Evolutionary conservation across 2,113 vertebrate species (phyloP).

Genomic region (Trematocara marginatum): DNA sequence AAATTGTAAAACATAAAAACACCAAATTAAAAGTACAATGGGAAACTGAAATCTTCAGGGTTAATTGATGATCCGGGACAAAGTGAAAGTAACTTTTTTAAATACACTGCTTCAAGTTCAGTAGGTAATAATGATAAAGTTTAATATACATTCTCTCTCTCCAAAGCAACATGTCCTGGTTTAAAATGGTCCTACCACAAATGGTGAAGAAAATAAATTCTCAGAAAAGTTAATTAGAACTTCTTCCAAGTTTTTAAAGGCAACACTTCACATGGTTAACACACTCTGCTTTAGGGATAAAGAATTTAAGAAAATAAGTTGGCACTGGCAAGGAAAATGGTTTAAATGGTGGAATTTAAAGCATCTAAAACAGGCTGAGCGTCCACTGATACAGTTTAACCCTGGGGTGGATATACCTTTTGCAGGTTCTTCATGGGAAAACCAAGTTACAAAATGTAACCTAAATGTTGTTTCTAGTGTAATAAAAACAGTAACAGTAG

Average conservation of each 20-base stretch:
- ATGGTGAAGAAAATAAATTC: not conserved
- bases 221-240: not conserved
- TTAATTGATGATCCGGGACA: not conserved
- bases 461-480: not conserved
- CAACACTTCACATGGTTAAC: not conserved
- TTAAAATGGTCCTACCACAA: not conserved
- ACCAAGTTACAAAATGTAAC: not conserved
- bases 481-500: not conserved
- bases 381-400: not conserved
- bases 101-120: not conserved
- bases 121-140: not conserved
- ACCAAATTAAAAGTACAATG: not conserved
- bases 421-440: not conserved
- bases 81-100: not conserved
- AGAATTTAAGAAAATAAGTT: not conserved
- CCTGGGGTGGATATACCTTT: not conserved
- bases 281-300: not conserved
- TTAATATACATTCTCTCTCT: not conserved
- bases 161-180: not conserved
- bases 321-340: not conserved
- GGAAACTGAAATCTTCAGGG: not conserved
- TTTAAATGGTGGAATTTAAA: not conserved
- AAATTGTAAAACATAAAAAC: not conserved
- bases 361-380: not conserved
- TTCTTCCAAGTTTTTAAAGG: not conserved